A percentile compares a stretch with the other conserved stretches of the same genome.
Evolutionary conservation across 64 coral and sea anemone genomes (phyloP).

Genomic region (Montipora efflorescens): DNA sequence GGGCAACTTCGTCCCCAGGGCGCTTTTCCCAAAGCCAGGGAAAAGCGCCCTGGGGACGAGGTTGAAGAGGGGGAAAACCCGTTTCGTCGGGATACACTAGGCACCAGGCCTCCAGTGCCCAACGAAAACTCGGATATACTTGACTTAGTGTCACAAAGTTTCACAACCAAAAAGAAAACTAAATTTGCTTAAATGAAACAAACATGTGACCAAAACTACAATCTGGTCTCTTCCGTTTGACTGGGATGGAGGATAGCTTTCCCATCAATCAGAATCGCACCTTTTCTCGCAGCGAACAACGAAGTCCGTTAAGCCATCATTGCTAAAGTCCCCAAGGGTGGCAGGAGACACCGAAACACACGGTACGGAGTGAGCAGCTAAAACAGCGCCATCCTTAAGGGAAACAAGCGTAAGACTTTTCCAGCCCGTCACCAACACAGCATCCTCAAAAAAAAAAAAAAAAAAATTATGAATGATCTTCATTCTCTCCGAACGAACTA

Average conservation of each 20-base stretch:
- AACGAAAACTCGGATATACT: no score
- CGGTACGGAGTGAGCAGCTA: slow-evolving; percentile 86
- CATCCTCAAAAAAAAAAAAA: slow-evolving; percentile 57
- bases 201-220: background rate
- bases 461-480: background rate
- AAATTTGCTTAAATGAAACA: background rate
- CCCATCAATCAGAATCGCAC: background rate
- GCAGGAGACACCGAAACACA: slow-evolving; percentile 82
- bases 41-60: no score
- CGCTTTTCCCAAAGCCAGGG: no score
- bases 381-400: slow-evolving; percentile 74
- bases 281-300: slow-evolving; percentile 76
- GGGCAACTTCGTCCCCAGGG: no score
- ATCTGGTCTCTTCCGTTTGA: background rate
- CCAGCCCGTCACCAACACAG: slow-evolving; percentile 84
- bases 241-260: background rate
- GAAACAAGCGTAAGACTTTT: slow-evolving; percentile 67
- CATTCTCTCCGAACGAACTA: background rate
- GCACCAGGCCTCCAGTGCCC: no score
- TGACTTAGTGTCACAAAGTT: no score
- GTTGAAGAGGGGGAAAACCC: no score
- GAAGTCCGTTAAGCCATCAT: slow-evolving; percentile 92
- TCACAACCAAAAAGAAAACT: no score
- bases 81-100: no score
- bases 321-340: slow-evolving; percentile 85